Percentiles rank a stretch among this genome's conserved stretches.
phyloP scores from a whole-genome alignment of 2,797 vertebrate genomes.

The Pempheris klunzingeri region DNA sequence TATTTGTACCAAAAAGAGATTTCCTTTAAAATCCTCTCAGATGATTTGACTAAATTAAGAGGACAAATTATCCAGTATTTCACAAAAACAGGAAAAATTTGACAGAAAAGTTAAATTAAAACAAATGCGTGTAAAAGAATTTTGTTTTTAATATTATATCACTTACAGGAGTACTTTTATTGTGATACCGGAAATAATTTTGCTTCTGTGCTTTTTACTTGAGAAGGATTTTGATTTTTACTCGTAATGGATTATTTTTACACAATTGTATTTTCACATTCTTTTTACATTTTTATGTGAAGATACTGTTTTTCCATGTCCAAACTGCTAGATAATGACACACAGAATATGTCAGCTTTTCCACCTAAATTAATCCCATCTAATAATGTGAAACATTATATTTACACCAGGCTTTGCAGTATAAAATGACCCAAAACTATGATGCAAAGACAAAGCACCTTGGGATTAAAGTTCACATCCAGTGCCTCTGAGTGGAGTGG shows the following conservation, averaged over 20 bases:
- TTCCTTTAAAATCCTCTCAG: neutral
- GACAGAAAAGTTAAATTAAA: neutral
- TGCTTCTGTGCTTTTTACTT: neutral
- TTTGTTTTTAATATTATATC: neutral
- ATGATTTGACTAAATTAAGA: neutral
- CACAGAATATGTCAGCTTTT: neutral
- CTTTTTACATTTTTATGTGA: neutral
- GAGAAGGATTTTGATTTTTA: neutral
- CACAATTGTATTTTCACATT: neutral
- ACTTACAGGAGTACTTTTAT: neutral
- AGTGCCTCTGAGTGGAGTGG: slow-evolving; percentile 81
- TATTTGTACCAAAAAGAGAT: neutral
- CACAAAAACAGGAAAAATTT: neutral
- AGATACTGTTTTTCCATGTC: neutral
- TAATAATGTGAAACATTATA: neutral
- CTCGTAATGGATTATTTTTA: neutral
- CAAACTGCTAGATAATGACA: neutral
- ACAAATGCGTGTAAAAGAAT: neutral
- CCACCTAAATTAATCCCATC: neutral
- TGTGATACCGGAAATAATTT: neutral
- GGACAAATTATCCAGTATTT: neutral
- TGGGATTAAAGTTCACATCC: slow-evolving; percentile 96
- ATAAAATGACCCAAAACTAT: neutral
- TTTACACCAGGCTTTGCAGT: neutral
- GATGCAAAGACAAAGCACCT: slow-evolving; percentile 63